Evolutionary conservation across 2,113 vertebrate species (phyloP).

Genomic region (Alligator mississippiensis): DNA sequence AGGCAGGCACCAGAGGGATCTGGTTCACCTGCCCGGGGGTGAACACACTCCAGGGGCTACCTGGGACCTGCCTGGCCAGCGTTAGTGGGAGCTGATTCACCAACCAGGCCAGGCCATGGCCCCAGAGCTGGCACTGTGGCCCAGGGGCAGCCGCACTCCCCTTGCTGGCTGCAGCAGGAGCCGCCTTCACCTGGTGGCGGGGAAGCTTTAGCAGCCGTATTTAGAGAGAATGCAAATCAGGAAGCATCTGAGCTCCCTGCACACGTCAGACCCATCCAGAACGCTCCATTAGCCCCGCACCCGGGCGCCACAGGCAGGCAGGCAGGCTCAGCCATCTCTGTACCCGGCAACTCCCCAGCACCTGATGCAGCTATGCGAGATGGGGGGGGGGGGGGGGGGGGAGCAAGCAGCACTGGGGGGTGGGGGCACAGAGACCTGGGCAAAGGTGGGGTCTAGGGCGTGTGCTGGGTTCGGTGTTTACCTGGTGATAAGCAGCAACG

Average conservation of each 20-base stretch:
- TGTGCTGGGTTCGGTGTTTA: background rate
- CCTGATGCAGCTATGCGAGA: too few relatives aligned
- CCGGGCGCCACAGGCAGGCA: background rate
- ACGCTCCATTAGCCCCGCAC: background rate
- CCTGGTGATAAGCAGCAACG: too few relatives aligned
- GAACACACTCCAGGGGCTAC: background rate
- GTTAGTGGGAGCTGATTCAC: too few relatives aligned
- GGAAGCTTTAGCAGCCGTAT: background rate
- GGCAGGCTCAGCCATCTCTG: too few relatives aligned
- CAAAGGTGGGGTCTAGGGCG: too few relatives aligned
- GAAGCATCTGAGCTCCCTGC: background rate
- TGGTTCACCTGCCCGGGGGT: background rate
- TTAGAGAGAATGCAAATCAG: background rate
- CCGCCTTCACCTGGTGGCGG: background rate
- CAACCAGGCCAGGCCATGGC: too few relatives aligned
- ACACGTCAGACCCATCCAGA: background rate
- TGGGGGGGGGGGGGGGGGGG: accelerated
- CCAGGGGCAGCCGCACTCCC: too few relatives aligned
- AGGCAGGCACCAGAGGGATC: background rate
- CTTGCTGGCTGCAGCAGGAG: background rate
- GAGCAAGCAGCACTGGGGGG: too few relatives aligned
- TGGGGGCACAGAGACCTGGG: too few relatives aligned
- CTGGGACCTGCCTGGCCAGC: too few relatives aligned
- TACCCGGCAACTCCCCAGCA: too few relatives aligned
- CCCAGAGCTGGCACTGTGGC: too few relatives aligned